These are phyloP conservation scores for Byasa hedistus DNA, from an alignment of 2,888 invertebrate species.

Conservation along the genomic window DNA sequence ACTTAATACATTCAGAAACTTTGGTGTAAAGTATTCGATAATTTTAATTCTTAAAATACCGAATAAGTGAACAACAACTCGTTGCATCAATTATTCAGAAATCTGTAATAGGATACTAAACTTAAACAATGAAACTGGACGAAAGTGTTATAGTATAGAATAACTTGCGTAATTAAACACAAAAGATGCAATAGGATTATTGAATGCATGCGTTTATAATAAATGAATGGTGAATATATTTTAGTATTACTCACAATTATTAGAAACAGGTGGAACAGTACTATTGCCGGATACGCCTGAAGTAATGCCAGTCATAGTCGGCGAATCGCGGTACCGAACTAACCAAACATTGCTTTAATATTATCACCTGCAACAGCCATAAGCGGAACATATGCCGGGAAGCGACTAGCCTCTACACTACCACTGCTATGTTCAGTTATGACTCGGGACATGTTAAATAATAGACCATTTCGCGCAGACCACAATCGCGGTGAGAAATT, in stretches of 20 bases:
- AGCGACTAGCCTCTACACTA: slow-evolving; percentile 58
- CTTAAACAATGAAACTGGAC: no score
- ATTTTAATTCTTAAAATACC: no score
- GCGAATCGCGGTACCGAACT: slow-evolving; percentile 75
- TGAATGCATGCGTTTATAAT: not conserved
- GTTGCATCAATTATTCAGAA: no score
- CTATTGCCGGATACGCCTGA: slow-evolving; percentile 50
- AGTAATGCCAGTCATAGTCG: slow-evolving; percentile 48
- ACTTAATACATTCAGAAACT: no score
- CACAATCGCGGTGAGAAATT: not conserved
- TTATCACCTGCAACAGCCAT: slow-evolving; percentile 76
- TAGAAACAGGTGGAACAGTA: slow-evolving; percentile 54
- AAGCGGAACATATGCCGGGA: slow-evolving; percentile 70
- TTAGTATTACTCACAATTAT: slow-evolving; percentile 61
- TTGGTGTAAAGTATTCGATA: no score
- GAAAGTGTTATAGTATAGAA: no score
- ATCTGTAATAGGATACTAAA: no score
- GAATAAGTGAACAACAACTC: no score
- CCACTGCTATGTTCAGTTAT: slow-evolving; percentile 35
- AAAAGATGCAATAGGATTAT: not conserved
- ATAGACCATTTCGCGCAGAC: not conserved
- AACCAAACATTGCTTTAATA: slow-evolving; percentile 78
- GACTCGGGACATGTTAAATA: slow-evolving; percentile 16
- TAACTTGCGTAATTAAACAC: not conserved
- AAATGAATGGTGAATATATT: no score